phyloP scores from a whole-genome alignment of 2,113 vertebrate genomes.

The Urocitellus parryii region DNA sequence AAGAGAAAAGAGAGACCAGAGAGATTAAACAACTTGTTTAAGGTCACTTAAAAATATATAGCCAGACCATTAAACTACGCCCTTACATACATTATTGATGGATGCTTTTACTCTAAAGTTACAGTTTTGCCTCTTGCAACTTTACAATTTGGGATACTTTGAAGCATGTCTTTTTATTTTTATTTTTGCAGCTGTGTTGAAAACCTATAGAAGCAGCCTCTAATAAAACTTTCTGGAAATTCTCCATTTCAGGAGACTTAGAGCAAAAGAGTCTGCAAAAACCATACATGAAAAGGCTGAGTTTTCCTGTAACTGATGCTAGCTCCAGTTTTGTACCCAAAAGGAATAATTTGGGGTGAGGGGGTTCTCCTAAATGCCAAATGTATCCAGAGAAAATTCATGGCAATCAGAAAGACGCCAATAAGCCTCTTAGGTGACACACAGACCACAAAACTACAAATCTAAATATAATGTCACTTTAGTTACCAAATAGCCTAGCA shows the following conservation, averaged over 20 bases:
- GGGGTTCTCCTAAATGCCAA: constrained; percentile 1
- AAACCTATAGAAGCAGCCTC: background rate
- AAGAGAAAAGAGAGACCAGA: background rate
- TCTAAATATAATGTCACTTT: background rate
- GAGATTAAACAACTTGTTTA: background rate
- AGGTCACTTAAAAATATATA: background rate
- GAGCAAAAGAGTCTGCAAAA: background rate
- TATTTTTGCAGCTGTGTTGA: background rate
- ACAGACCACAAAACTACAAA: background rate
- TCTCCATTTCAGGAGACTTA: constrained; percentile 14
- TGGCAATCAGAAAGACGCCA: background rate
- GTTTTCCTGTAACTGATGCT: constrained; percentile 31
- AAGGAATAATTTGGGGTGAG: background rate
- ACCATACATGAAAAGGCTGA: constrained; percentile 4
- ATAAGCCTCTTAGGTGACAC: background rate
- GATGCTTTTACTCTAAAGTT: background rate
- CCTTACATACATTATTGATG: background rate
- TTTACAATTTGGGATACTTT: background rate
- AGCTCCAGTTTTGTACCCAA: background rate
- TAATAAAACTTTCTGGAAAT: constrained; percentile 28
- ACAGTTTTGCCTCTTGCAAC: background rate
- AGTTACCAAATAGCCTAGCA: background rate
- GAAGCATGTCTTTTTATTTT: background rate
- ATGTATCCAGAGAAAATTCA: background rate
- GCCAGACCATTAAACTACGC: background rate